These are phyloP conservation scores for Crocodylus rhombifer DNA, from an alignment of 2,797 vertebrate genomes.

Conservation along the genomic window DNA sequence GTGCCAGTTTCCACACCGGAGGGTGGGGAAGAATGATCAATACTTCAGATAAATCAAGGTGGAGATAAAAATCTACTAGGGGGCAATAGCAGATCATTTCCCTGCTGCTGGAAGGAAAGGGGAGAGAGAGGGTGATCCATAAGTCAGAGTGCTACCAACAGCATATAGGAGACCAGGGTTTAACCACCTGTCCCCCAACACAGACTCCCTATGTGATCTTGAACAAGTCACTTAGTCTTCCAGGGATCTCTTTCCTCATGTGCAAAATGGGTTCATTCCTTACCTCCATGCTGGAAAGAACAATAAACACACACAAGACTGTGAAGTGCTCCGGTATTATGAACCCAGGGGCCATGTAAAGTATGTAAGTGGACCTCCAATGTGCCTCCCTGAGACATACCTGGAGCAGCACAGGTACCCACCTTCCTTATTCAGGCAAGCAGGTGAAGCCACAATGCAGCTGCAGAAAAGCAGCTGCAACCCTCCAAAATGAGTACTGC, in stretches of 20 bases:
- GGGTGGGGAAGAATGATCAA: background rate
- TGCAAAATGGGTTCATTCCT: accelerated
- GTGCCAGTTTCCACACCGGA: accelerated
- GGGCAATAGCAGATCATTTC: background rate
- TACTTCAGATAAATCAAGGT: too few species aligned
- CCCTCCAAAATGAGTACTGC: background rate
- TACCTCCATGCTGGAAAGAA: background rate
- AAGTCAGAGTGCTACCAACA: background rate
- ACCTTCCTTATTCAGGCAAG: background rate
- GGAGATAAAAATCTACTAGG: too few species aligned
- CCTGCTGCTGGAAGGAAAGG: background rate
- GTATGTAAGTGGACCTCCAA: too few species aligned
- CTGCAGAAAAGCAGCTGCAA: background rate
- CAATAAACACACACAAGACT: background rate
- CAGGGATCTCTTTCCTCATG: background rate
- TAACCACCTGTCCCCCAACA: background rate
- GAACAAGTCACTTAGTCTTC: background rate
- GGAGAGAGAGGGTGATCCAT: accelerated
- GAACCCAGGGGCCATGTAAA: accelerated
- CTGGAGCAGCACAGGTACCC: background rate
- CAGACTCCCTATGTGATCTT: background rate
- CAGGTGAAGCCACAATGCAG: background rate
- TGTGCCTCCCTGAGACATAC: too few species aligned
- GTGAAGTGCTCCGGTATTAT: background rate
- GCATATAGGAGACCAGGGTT: background rate